phyloP scores from a whole-genome alignment of 2,888 invertebrate species.

The Schizaphis graminum region DNA sequence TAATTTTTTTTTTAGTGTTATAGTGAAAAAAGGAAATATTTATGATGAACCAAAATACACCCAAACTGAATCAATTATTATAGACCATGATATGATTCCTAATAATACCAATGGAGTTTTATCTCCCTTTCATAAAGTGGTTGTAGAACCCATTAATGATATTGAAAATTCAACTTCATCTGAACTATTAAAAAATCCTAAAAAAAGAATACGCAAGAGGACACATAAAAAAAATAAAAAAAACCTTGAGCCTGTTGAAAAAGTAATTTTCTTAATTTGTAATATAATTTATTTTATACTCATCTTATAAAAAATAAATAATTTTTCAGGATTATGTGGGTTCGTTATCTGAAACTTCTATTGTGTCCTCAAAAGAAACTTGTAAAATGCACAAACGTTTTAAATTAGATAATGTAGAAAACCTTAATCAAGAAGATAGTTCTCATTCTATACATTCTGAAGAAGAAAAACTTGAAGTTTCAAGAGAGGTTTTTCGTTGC shows the following conservation, averaged over 20 bases:
- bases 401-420: conserved; percentile 49
- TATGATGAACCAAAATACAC: not conserved
- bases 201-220: conserved; percentile 46
- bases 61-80: not conserved
- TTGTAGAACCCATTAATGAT: not conserved
- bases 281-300: not conserved
- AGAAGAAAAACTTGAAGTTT: not conserved
- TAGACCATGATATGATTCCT: not conserved
- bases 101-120: not conserved
- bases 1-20: conserved; percentile 28
- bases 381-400: conserved; percentile 48
- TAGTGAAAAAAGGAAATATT: not conserved
- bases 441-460: not conserved
- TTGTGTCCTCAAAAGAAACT: not conserved
- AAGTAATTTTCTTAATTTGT: conserved; percentile 22
- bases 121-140: not conserved
- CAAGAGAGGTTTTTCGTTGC: conserved; percentile 7
- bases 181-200: not conserved
- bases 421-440: not conserved
- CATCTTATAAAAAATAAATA: not conserved
- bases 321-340: conserved; percentile 21
- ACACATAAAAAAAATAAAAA: conserved; percentile 52
- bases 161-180: conserved; percentile 10
- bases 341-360: not conserved
- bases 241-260: not conserved